Base-by-base conservation (phyloP, 2,888 invertebrate genomes). In the Cinara cedri region DNA sequence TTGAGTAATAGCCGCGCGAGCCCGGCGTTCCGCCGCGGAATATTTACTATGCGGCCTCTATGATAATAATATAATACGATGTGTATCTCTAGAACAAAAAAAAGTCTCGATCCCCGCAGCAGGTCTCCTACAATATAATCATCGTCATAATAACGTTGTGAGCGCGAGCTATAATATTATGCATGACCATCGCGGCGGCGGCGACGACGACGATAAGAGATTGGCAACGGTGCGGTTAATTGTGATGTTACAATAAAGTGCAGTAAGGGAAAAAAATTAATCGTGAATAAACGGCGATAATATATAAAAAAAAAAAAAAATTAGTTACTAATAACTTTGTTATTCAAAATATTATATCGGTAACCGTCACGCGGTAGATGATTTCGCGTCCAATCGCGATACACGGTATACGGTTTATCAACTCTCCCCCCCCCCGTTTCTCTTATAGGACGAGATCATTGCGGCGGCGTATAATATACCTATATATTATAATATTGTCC, bases 1-100 rank as follows among this genome's bases (percentile, higher is more conserved):
- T 76, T 55, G 46, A 57, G 68, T 76, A 57, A 76, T 6, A 34
- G 34, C 34, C 51, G 21, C 14, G 21, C 65, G 55, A 6, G 13
- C 44, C 21, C 44, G 44, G n/a, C 26, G 49, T n/a, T n/a, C 9
- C 13, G 24, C 11, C 11, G 13, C 46, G n/a, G 11, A 21, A 57
- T 34, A 63, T 42, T 34, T 11, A 34, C n/a, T 9, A n/a, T n/a
- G 60, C 26, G 26, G n/a, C 34, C 34, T 4, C 34, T 34, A 34
- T 34, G 3, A 6, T 6, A 34, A 34, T 6, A 6, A 6, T 6
- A 6, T 6, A 6, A n/a, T n/a, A 6, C 34, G 34, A 34, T 34
- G 34, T 6, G 34, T 34, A 34, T 34, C 34, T 34, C 34, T 34
- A n/a, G n/a, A n/a, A n/a, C n/a, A n/a, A 4, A 34, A 34, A 34